These are phyloP conservation scores for Octopus bimaculoides DNA, from an alignment of 1,140 invertebrate genomes.

Conservation along the genomic window DNA sequence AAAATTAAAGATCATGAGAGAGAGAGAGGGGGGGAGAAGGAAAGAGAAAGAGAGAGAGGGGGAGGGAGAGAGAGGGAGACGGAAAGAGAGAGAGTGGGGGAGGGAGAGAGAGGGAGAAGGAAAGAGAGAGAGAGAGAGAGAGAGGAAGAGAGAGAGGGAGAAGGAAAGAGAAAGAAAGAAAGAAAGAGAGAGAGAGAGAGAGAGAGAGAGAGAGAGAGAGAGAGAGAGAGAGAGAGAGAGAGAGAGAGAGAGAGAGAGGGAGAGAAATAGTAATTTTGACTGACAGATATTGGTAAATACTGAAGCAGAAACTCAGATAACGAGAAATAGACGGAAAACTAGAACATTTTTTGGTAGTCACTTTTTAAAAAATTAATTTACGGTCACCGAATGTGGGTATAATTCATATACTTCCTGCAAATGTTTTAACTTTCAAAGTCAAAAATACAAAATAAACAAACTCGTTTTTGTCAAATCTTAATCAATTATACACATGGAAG, in stretches of 20 bases:
- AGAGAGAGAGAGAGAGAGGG: neutral
- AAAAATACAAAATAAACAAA: too few species aligned
- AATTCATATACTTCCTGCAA: too few species aligned
- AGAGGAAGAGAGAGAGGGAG: neutral
- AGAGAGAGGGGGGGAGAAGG: neutral
- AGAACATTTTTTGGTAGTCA: too few species aligned
- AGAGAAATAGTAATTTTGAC: too few species aligned
- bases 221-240: constrained; percentile 2
- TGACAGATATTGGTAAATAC: too few species aligned
- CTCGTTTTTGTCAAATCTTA: too few species aligned
- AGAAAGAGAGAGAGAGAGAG: neutral
- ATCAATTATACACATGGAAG: too few species aligned
- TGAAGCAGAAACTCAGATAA: too few species aligned
- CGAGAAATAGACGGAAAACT: too few species aligned
- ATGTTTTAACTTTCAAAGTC: too few species aligned
- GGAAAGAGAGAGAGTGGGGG: neutral
- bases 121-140: neutral
- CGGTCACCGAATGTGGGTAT: too few species aligned
- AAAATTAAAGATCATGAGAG: neutral
- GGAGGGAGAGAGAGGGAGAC: neutral
- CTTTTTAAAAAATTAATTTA: too few species aligned
- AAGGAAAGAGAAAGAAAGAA: neutral
- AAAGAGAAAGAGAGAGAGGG: neutral
- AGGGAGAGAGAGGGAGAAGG: neutral
- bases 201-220: constrained; percentile 2